Evolutionary conservation across 2,797 vertebrate genomes (phyloP), one percentile per base, ranked within the genome.

Genomic region (Corythornis leucogaster): DNA sequence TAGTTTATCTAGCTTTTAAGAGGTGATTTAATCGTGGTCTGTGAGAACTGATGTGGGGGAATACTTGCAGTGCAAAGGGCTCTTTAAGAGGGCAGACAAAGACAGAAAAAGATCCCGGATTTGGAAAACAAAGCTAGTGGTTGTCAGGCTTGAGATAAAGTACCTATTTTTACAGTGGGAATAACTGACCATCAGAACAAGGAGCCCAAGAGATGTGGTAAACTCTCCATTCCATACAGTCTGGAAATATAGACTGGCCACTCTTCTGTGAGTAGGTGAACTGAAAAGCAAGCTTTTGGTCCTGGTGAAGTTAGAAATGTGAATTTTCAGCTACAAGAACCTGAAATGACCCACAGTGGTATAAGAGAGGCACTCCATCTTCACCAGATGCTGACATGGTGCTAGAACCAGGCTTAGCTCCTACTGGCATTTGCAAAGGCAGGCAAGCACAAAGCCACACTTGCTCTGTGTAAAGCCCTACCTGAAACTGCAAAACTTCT

Each of bases 1-100:
- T 93, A 70, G 85, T 92, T 94, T 95, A 94, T 95, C 92, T 93
- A n/a, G 45, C 90, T 84, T 94, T 95, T 90, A 94, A 94, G 94
- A 95, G 94, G 81, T 93, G 86, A 94, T 92, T 95, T 93, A 94
- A 90, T 85, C 31, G 5, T 30, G 50, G 64, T 58, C 86, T 93
- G 89, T 94, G 93, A 95, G 93, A 94, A 95, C 79, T 77, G 71
- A 93, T 90, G 86, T 81, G 50, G 64, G 33, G 58, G 54, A 80
- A 92, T 71, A 85, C 46, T 87, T 45, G 3, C 64, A 94, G 86
- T 26, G 92, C 92, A 95, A 93, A 95, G 88, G 66, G 78, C 88
- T 94, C 61, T 94, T 87, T 43, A 71, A 82, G 79, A 94, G 90
- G 78, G 71, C 92, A 94, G 86, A 80, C 53, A 70, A 82, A 93